Evolutionary conservation across 1,140 invertebrate species (phyloP), one percentile per base, ranked within the genome.

Genomic region (Anastatus disparis): DNA sequence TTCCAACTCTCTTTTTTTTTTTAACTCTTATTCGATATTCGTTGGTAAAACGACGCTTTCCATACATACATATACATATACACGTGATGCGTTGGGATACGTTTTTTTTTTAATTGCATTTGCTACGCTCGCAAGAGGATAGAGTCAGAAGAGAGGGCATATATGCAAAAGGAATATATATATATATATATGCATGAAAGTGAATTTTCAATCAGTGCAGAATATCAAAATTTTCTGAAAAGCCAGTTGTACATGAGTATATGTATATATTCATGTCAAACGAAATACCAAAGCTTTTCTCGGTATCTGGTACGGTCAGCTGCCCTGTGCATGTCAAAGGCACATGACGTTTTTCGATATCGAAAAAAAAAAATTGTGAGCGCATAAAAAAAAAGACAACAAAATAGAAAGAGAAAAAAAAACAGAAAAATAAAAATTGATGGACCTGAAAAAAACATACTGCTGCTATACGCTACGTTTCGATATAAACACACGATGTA

Each of bases 331-430:
- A 71, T n/a, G n/a, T 77, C 77, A 77, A 79, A 80, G 74, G 75
- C 50, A n/a, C n/a, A 56, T 72, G 75, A 74, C 71, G 74, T 79
- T 80, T 66, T 80, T 80, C 75, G 75, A 78, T 78, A 78, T 80
- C 76, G 69, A 75, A 74, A 77, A 76, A n/a, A n/a, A n/a, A n/a
- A n/a, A n/a, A n/a, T n/a, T n/a, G n/a, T n/a, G n/a, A n/a, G n/a
- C n/a, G n/a, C 71, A 61, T 20, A 38, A 64, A 53, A 40, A n/a
- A n/a, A n/a, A n/a, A n/a, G n/a, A n/a, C n/a, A n/a, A n/a, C n/a
- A n/a, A n/a, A n/a, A n/a, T n/a, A n/a, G n/a, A n/a, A n/a, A n/a
- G n/a, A n/a, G n/a, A n/a, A n/a, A n/a, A n/a, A n/a, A n/a, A n/a
- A n/a, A n/a, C n/a, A n/a, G n/a, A n/a, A n/a, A n/a, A n/a, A 70